Conservation (phyloP, 2,797 vertebrate genomes). For the Manis pentadactyla region DNA sequence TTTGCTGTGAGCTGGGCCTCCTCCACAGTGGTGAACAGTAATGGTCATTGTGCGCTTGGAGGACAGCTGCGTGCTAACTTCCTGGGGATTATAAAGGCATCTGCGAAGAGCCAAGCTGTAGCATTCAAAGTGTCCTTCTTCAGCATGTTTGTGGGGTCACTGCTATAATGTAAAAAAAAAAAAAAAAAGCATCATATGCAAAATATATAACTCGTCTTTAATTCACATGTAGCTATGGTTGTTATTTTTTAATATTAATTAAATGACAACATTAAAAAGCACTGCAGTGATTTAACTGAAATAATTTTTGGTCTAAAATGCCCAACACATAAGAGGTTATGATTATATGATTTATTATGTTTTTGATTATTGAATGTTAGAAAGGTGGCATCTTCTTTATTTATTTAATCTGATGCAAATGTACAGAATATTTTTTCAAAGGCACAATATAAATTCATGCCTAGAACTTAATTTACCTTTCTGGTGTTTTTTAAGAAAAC, state of each 20-base stretch:
- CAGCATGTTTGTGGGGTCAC: background rate
- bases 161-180: background rate
- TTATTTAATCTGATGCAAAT: background rate
- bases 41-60: background rate
- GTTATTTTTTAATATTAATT: background rate
- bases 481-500: background rate
- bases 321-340: background rate
- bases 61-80: constrained; percentile 40
- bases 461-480: constrained; percentile 4
- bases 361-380: background rate
- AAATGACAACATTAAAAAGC: constrained; percentile 16
- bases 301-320: background rate
- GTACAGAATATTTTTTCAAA: background rate
- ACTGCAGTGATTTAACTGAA: background rate
- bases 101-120: constrained; percentile 9
- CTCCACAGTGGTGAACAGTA: background rate
- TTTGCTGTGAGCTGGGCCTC: background rate
- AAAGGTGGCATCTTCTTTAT: background rate
- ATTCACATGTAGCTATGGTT: background rate
- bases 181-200: background rate
- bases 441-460: background rate
- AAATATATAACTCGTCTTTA: constrained; percentile 4
- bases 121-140: background rate
- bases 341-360: background rate
- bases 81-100: background rate